phyloP scores from a whole-genome alignment of 1,140 invertebrate species.

The Antheraea mylitta region DNA sequence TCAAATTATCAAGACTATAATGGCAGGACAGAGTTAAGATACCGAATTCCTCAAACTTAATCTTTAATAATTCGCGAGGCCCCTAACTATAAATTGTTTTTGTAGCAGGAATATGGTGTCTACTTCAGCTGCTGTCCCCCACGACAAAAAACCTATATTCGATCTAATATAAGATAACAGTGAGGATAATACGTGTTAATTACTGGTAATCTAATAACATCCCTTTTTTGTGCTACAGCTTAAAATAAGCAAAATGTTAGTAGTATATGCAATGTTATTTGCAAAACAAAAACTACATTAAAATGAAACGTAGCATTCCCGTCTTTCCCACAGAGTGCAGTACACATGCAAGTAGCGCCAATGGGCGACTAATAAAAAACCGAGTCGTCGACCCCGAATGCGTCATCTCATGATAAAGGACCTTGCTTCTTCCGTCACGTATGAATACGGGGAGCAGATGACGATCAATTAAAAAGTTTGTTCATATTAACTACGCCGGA shows the following conservation, averaged over 20 bases:
- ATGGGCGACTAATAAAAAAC: constrained; percentile 53
- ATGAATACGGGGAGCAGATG: constrained; percentile 65
- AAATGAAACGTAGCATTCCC: constrained; percentile 48
- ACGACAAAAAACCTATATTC: too few species aligned
- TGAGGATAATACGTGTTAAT: constrained; percentile 16
- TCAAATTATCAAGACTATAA: too few species aligned
- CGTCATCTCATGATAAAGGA: constrained; percentile 62
- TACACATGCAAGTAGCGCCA: constrained; percentile 59
- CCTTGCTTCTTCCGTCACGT: constrained; percentile 60
- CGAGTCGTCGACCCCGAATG: constrained; percentile 69
- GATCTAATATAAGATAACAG: background rate
- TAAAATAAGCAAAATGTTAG: constrained; percentile 22
- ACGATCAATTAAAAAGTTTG: constrained; percentile 76
- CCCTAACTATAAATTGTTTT: too few species aligned
- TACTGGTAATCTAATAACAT: constrained; percentile 1
- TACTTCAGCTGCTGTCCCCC: too few species aligned
- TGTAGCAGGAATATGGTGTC: too few species aligned
- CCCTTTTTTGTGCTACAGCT: constrained; percentile 11
- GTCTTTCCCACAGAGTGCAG: constrained; percentile 58
- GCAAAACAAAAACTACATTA: constrained; percentile 30
- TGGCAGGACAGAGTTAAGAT: too few species aligned
- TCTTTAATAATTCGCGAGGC: too few species aligned
- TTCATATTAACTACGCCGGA: constrained; percentile 69
- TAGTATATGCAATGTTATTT: constrained; percentile 28
- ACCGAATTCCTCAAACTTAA: too few species aligned